Conservation (phyloP, 2,888 invertebrate genomes). For the Kryphioiulus occultus region DNA sequence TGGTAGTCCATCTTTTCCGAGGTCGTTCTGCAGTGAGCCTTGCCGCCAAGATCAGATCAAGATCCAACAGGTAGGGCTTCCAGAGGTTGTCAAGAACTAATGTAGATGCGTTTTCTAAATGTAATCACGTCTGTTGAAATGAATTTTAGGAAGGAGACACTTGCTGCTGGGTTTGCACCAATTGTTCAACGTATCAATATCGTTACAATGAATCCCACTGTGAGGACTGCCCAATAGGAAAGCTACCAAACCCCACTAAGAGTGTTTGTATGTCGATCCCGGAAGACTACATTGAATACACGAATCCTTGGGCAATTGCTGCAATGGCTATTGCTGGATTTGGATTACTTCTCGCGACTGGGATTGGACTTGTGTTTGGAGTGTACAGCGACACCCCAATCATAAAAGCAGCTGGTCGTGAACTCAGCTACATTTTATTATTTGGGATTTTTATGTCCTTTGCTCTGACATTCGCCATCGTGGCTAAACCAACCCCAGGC, state of each 20-base stretch:
- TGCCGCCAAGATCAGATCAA: constrained; percentile 59
- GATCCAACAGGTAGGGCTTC: constrained; percentile 48
- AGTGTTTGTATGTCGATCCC: constrained; percentile 63
- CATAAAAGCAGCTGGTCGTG: constrained; percentile 68
- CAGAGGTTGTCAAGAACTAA: not conserved
- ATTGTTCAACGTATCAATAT: constrained; percentile 65
- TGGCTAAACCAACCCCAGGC: constrained; percentile 64
- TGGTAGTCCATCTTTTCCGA: constrained; percentile 59
- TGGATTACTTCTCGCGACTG: constrained; percentile 63
- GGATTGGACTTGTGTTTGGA: constrained; percentile 66
- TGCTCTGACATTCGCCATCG: constrained; percentile 66
- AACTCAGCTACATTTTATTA: constrained; percentile 66
- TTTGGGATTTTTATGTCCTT: constrained; percentile 66
- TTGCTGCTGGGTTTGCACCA: constrained; percentile 68
- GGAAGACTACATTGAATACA: constrained; percentile 65
- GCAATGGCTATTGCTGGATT: constrained; percentile 60
- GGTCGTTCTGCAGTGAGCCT: constrained; percentile 64
- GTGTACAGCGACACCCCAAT: constrained; percentile 67
- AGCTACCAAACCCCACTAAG: constrained; percentile 60
- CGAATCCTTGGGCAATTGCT: constrained; percentile 65
- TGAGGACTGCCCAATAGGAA: constrained; percentile 64
- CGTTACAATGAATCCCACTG: constrained; percentile 64
- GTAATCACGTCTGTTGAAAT: not conserved
- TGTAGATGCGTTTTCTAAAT: not conserved
- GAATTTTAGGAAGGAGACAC: constrained; percentile 62